Base-by-base conservation (phyloP, 2,797 vertebrate genomes). In the Pempheris klunzingeri region DNA sequence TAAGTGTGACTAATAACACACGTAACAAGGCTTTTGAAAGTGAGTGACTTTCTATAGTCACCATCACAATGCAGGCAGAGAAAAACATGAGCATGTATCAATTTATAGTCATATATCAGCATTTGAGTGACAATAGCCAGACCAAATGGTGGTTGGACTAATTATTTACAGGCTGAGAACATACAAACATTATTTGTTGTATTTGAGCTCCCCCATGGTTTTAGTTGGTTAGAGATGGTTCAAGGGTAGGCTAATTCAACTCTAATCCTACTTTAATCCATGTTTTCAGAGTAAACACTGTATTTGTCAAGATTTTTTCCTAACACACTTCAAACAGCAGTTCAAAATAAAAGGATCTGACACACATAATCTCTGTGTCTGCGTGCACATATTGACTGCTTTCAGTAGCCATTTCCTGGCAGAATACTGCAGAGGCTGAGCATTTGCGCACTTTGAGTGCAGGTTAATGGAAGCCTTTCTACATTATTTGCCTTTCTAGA, bases 1-100 rank as follows among this genome's bases (percentile, higher is more conserved):
- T 18, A 80, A 73, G 24, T 49, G 22, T 78, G 64, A 82, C 82
- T 78, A 88, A 88, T 74, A 70, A 78, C 38, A 67, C 17, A 15
- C 18, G 44, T 72, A 78, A 84, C 78, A 32, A 24, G 54, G 12
- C 11, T 63, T 3, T 44, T 8, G n/a, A 38, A 43, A 55, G 30
- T 60, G 20, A 57, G 7, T 62, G 17, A 61, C 61, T 71, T 58
- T 54, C 8, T 43, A 28, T 8, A 38, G 30, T 30, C 39, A 73
- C 67, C 24, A n/a, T 59, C 38, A 58, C 9, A 26, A 47, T 28
- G 7, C 26, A 11, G 7, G n/a, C 10, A n/a, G 2, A 20, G 7
- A 15, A 55, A n/a, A 58, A 53, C 10, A 26, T 8, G 3, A 74
- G 22, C 34, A 52, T 30, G 20, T 39, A 55, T 50, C 22, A 58